Percentiles rank a stretch among this genome's conserved stretches.
These are phyloP conservation scores for Channa argus DNA, from an alignment of 2,113 vertebrate genomes.

Conservation along the genomic window DNA sequence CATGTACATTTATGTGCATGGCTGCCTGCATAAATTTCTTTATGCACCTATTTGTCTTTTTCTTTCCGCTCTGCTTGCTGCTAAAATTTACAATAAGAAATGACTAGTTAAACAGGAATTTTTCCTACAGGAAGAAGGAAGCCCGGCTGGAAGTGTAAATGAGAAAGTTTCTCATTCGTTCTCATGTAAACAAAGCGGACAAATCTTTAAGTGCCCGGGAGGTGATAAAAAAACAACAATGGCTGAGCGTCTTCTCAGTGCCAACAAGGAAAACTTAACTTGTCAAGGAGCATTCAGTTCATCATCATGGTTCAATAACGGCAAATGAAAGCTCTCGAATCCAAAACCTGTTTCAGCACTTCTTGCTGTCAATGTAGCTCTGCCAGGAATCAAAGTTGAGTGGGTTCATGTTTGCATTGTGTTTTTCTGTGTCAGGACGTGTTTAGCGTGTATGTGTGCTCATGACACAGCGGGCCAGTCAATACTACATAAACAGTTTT, in stretches of 20 bases:
- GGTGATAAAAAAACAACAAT: slow-evolving; percentile 4
- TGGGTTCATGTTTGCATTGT: slow-evolving; percentile 34
- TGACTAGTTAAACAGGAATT: no score
- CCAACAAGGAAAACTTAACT: background rate
- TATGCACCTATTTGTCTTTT: background rate
- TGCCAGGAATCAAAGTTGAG: slow-evolving; percentile 13
- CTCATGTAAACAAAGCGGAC: background rate
- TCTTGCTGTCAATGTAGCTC: slow-evolving; percentile 18
- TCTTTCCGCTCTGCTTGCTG: no score
- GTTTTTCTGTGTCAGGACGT: slow-evolving; percentile 23
- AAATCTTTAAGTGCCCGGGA: background rate
- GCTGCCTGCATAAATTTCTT: background rate
- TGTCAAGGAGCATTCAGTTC: slow-evolving; percentile 14
- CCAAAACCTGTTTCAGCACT: slow-evolving; percentile 6
- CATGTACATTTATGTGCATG: background rate
- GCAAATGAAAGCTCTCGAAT: slow-evolving; percentile 18
- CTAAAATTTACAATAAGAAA: no score
- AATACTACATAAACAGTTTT: slow-evolving; percentile 75
- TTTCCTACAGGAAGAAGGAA: background rate
- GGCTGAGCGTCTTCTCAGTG: slow-evolving; percentile 5
- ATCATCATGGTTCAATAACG: slow-evolving; percentile 37
- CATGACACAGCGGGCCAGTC: slow-evolving; percentile 38
- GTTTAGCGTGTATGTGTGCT: slow-evolving; percentile 34
- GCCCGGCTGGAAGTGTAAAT: background rate
- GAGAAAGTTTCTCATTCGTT: background rate